Evolutionary conservation across 2,797 vertebrate species (phyloP), one percentile per base, ranked within the genome.

Genomic region (Brachymystax lenok): DNA sequence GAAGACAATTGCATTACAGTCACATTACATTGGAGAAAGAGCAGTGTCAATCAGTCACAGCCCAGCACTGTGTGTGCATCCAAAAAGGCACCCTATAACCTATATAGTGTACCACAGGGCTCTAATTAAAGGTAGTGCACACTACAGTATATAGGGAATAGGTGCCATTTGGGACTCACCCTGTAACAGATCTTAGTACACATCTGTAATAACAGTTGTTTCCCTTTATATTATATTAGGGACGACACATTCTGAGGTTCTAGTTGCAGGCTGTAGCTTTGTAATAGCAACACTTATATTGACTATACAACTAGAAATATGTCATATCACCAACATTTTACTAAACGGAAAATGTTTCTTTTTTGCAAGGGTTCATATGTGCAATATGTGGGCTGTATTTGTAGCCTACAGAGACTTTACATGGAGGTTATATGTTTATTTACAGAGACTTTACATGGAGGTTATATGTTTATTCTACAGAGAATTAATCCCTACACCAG

Each of bases 1-100:
- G 56, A n/a, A 59, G 56, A 59, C 56, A 59, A 21, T 59, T 59
- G n/a, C 56, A 59, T 59, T 59, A 59, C 19, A 59, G n/a, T 59
- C 56, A 59, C n/a, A 59, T 59, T 59, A 59, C 56, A 56, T 3
- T 56, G 54, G 17, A 56, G 28, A 16, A 56, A 2, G 56, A n/a
- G 56, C 7, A 21, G n/a, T 61, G 56, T 61, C 56, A 61, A n/a
- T 61, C 56, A 6, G 56, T 61, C 56, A 61, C n/a, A 21, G 17
- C 52, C 17, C 52, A n/a, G 52, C 52, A 56, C 16, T n/a, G 17
- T 56, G 52, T n/a, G 17, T 56, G 52, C 19, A n/a, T 56, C 52
- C 52, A 56, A 56, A 56, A 56, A n/a, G 56, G 56, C n/a, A 61
- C 19, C 56, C 7, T n/a, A 61, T 21, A n/a, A n/a, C n/a, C 1